Evolutionary conservation across 1,140 invertebrate species (phyloP).

Genomic region (Pentalonia nigronervosa): DNA sequence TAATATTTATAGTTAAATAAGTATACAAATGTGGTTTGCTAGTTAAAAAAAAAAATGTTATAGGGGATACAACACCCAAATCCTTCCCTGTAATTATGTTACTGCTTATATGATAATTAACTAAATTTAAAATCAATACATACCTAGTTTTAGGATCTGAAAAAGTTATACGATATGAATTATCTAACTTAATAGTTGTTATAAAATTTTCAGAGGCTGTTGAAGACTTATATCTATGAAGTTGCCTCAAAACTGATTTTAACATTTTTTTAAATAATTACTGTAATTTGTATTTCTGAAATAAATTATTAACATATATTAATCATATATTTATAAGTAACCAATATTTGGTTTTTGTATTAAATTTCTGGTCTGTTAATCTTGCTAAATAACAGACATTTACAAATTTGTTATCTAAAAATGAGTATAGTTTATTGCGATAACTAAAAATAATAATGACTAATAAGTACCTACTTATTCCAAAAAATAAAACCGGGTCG

Average conservation of each 20-base stretch:
- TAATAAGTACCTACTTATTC: not conserved
- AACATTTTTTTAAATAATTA: not conserved
- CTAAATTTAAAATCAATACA: not conserved
- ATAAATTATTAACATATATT: not conserved
- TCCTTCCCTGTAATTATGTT: no score
- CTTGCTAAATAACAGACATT: not conserved
- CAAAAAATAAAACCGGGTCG: not conserved
- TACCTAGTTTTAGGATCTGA: slow-evolving; percentile 48
- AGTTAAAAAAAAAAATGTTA: no score
- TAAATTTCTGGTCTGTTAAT: not conserved
- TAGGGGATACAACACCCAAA: no score
- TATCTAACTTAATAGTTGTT: not conserved
- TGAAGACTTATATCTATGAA: slow-evolving; percentile 27
- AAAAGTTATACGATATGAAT: slow-evolving; percentile 37
- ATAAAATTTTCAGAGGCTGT: not conserved
- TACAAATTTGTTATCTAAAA: not conserved
- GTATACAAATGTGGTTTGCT: no score
- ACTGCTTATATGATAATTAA: not conserved
- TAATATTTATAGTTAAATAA: no score
- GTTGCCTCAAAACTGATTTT: not conserved
- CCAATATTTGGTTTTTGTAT: not conserved
- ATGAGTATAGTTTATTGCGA: not conserved
- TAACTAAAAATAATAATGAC: not conserved
- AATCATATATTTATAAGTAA: not conserved
- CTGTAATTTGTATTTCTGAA: not conserved